Conservation (phyloP, 2,113 vertebrate genomes). For the Coryphaenoides rupestris region DNA sequence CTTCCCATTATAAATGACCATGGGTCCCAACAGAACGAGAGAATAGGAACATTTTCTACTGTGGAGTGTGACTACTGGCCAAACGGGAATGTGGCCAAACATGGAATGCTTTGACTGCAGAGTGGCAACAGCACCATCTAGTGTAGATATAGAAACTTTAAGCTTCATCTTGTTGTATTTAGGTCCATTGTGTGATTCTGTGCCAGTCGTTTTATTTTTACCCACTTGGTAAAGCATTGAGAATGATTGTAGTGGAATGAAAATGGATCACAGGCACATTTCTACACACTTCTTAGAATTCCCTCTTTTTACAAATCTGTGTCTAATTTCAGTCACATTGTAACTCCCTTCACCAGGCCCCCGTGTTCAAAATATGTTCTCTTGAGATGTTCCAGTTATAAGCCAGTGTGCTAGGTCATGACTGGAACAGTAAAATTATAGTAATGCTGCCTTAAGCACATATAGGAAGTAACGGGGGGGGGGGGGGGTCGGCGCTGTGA, state of each 20-base stretch:
- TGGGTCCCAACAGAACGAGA: slow-evolving; percentile 28
- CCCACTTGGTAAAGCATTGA: slow-evolving; percentile 35
- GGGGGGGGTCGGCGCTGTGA: slow-evolving; percentile 79
- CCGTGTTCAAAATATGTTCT: slow-evolving; percentile 51
- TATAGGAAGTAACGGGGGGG: slow-evolving; percentile 77
- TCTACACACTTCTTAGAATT: slow-evolving; percentile 30
- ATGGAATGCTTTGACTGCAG: slow-evolving; percentile 20
- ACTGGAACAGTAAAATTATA: slow-evolving; percentile 54
- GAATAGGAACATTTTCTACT: slow-evolving; percentile 26
- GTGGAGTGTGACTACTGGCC: slow-evolving; percentile 25
- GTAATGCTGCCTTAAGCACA: slow-evolving; percentile 73
- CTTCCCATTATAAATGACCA: slow-evolving; percentile 34
- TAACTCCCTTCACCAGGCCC: slow-evolving; percentile 45
- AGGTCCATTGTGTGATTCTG: slow-evolving; percentile 7
- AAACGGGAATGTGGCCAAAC: slow-evolving; percentile 21
- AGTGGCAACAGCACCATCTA: slow-evolving; percentile 53
- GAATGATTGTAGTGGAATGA: slow-evolving; percentile 38
- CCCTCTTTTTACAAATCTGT: slow-evolving; percentile 25
- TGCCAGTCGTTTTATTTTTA: slow-evolving; percentile 6
- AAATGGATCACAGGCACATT: slow-evolving; percentile 31
- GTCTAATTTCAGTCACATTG: slow-evolving; percentile 8
- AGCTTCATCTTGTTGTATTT: slow-evolving; percentile 17
- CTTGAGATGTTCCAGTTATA: slow-evolving; percentile 72
- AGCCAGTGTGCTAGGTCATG: too few species aligned
- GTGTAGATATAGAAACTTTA: slow-evolving; percentile 34